These are phyloP conservation scores for Xestia ashworthii DNA, from an alignment of 2,888 invertebrate genomes.

Conservation along the genomic window DNA sequence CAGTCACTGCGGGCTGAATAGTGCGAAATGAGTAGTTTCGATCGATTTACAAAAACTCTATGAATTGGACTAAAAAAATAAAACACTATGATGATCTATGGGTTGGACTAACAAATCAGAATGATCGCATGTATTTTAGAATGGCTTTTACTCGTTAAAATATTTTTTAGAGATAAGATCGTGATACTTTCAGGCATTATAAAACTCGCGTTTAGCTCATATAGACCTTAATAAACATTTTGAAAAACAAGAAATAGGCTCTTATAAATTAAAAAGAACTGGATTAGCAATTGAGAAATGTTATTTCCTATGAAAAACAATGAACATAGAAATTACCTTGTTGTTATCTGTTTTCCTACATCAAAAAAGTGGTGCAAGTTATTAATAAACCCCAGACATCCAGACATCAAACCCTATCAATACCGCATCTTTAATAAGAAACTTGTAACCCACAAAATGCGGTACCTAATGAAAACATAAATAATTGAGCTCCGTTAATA, in stretches of 20 bases:
- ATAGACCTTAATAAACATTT: no score
- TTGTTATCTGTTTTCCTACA: neutral
- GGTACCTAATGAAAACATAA: conserved; percentile 77
- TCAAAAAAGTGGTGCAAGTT: neutral
- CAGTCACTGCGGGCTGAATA: no score
- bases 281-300: neutral
- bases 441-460: conserved; percentile 50
- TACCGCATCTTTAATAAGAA: conserved; percentile 26
- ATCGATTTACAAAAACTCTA: no score
- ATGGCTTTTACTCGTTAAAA: no score
- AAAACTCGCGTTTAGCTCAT: no score
- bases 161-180: no score
- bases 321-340: neutral
- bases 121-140: no score
- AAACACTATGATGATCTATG: no score
- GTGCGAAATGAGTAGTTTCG: no score
- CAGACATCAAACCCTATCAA: conserved; percentile 24
- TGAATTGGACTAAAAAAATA: no score
- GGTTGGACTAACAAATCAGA: no score
- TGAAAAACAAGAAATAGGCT: neutral
- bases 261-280: neutral
- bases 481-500: conserved; percentile 81
- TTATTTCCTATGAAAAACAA: neutral
- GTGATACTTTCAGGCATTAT: no score
- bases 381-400: neutral